These are phyloP conservation scores for Melikaiella ostensackeni DNA, from an alignment of 2,888 invertebrate genomes.

Conservation along the genomic window DNA sequence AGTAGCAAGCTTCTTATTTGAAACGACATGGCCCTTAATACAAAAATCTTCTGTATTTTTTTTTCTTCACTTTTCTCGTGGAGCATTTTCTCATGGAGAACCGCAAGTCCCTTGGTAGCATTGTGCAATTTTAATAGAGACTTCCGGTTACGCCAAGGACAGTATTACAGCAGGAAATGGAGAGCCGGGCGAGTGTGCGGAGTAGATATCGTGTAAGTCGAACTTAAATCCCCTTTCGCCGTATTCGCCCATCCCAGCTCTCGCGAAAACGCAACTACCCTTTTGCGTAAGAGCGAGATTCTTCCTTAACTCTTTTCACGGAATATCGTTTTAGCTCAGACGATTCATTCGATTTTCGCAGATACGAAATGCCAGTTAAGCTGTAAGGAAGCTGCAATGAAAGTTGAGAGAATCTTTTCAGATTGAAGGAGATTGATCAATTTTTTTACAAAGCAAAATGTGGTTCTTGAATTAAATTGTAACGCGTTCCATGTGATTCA, in stretches of 20 bases:
- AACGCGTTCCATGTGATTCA: too few species aligned
- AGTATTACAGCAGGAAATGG: constrained; percentile 67
- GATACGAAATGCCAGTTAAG: constrained; percentile 5
- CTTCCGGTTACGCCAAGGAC: constrained; percentile 55
- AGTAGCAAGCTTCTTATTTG: constrained; percentile 55
- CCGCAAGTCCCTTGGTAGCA: constrained; percentile 46
- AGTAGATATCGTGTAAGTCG: constrained; percentile 76
- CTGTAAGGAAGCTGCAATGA: background rate
- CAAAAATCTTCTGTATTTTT: constrained; percentile 51
- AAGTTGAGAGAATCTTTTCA: background rate
- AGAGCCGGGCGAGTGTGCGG: constrained; percentile 70
- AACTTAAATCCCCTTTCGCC: constrained; percentile 68
- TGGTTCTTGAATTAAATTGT: background rate
- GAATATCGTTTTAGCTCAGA: constrained; percentile 24
- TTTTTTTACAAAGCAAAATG: background rate
- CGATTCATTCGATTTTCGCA: constrained; percentile 14
- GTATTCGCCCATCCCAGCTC: constrained; percentile 43
- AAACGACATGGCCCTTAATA: constrained; percentile 54
- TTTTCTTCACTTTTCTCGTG: constrained; percentile 39
- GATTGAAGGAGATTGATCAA: background rate
- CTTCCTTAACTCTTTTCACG: constrained; percentile 31
- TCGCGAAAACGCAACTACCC: constrained; percentile 44
- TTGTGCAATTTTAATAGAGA: constrained; percentile 72
- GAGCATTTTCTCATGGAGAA: constrained; percentile 42
- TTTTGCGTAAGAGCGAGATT: constrained; percentile 51